phyloP scores from a whole-genome alignment of 2,888 invertebrate genomes.

The Bursaphelenchus okinawaensis region DNA sequence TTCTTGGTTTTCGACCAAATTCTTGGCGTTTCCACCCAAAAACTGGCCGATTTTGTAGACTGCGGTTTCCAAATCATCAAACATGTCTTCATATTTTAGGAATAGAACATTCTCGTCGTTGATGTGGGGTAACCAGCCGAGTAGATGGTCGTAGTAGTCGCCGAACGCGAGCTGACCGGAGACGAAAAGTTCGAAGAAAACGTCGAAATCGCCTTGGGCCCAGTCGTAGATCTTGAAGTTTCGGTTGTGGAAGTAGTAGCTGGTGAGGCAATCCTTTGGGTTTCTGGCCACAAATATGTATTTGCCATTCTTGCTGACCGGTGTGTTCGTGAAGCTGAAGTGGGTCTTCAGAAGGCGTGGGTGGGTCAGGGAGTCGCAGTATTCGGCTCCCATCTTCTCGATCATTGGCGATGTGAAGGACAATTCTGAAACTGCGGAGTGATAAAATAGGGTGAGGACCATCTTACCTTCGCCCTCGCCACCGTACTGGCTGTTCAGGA shows the following conservation, averaged over 20 bases:
- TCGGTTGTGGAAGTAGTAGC: conserved; percentile 43
- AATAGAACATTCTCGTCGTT: conserved; percentile 49
- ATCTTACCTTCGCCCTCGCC: conserved; percentile 30
- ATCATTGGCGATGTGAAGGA: conserved; percentile 54
- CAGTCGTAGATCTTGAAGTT: conserved; percentile 56
- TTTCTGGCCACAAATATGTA: conserved; percentile 56
- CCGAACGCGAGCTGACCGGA: conserved; percentile 44
- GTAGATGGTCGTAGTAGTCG: conserved; percentile 52
- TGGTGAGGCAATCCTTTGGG: conserved; percentile 53
- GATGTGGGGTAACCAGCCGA: conserved; percentile 42
- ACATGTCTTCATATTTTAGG: conserved; percentile 51
- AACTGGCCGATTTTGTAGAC: conserved; percentile 48
- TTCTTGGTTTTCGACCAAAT: conserved; percentile 35
- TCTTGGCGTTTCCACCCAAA: conserved; percentile 43
- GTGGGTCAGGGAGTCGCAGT: conserved; percentile 37
- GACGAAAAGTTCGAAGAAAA: conserved; percentile 53
- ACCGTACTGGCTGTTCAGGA: conserved; percentile 35
- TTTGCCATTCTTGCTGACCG: conserved; percentile 46
- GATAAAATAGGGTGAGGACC: background rate
- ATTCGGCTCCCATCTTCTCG: conserved; percentile 53
- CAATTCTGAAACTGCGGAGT: conserved; percentile 41
- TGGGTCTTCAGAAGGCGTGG: conserved; percentile 55
- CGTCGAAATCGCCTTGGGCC: conserved; percentile 44
- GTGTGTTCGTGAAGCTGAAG: conserved; percentile 47
- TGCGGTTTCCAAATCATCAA: conserved; percentile 35